Base-by-base conservation (phyloP, 2,888 invertebrate species). In the Chaitophorus viminalis region DNA sequence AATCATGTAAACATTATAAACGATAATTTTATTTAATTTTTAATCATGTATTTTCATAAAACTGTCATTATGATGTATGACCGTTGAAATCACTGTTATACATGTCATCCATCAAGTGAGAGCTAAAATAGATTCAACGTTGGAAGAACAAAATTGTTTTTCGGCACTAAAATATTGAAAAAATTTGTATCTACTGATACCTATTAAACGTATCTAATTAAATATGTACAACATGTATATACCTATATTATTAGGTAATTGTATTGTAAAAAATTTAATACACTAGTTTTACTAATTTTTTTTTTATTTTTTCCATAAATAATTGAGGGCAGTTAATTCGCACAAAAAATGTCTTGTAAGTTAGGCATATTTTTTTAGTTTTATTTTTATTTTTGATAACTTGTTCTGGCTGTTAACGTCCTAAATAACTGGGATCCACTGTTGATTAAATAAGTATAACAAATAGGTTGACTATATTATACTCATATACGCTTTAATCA, bases 21-120 rank as follows among this genome's bases (percentile, higher is more conserved):
- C 14, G 29, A 74, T 74, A 60, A 82, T 82, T 82, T 82, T 82
- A 82, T 82, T 72, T 82, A 8, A 82, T 54, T 52, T 82, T 72
- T 82, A 8, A 82, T 54, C 72, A 33, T n/a, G 82, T 33, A 4
- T 82, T 82, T 82, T 60, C 54, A 82, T 82, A 82, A 82, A 82
- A 82, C 74, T 82, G 54, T 74, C 82, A 82, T 39, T 82, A 36
- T 82, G 82, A 74, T 82, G 29, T 74, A 74, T 54, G 54, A 54
- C 54, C 36, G 54, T 21, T 11, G 14, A 33, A 82, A 70, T 82
- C 54, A 36, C 82, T n/a, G 54, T 29, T 68, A 17, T 33, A 46
- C 60, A 33, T 52, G 74, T 82, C 36, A 36, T 54, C 72, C 70
- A 54, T 54, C 21, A 60, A 8, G 74, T 74, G 82, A 74, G 33